Evolutionary conservation across 2,888 invertebrate genomes (phyloP), one percentile per base, ranked within the genome.

Genomic region (Agonopterix subpropinquella): DNA sequence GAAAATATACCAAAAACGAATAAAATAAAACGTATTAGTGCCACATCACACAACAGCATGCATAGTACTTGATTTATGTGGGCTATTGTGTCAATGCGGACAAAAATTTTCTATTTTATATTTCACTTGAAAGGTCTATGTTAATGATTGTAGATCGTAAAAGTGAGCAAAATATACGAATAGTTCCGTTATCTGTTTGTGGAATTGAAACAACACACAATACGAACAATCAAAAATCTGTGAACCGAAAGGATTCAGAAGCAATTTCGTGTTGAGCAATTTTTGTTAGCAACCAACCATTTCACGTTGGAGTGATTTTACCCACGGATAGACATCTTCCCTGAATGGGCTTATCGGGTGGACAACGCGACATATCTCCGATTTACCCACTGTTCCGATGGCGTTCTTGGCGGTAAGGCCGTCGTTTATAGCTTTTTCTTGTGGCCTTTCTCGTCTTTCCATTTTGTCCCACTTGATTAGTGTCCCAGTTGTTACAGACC

Each of bases 221-320:
- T 28, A 28, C 28, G 10, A n/a, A 39, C 39, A 39, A 39, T n/a
- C 39, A 39, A 42, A 13, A 42, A 11, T 42, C 28, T 5, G 28
- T 28, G 28, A 28, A 28, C 28, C 56, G 60, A 60, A 66, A 58
- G 64, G 64, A 64, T 65, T 62, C 61, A 56, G 57, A 75, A 65
- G 68, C 76, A 73, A 80, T 79, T 80, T 77, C 59, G 69, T 62
- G 67, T 69, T 63, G 62, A 68, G 65, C 74, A 77, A 77, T 77
- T 79, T 77, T 77, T 73, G 76, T 28, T 28, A 28, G 28, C 70
- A 74, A 66, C 70, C 66, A 77, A 41, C 52, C 49, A 49, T 80
- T 79, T 75, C 70, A 73, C 71, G 76, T 69, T 62, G 66, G 70
- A 79, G 67, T 76, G 74, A 76, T 77, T 79, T 77, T 67, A 67